Evolutionary conservation across 2,797 vertebrate genomes (phyloP), one percentile per base, ranked within the genome.

Genomic region (Chiroxiphia lanceolata): DNA sequence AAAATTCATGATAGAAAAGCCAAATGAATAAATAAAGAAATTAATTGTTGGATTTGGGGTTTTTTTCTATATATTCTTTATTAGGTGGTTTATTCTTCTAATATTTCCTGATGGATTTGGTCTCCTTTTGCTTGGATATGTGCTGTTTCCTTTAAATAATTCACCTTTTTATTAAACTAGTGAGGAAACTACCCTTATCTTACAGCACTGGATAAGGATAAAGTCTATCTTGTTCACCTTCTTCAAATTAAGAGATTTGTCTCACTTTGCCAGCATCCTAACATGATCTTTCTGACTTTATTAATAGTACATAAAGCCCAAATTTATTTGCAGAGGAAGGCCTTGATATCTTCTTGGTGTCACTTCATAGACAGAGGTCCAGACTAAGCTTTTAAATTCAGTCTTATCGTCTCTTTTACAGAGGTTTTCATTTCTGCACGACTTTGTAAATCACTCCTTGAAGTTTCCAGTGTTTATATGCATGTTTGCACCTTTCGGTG

Each of bases 301-400:
- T 85, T 86, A 79, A 79, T 31, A 44, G 14, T 50, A 13, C 40
- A 33, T 84, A 67, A 84, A 94, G 25, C 48, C 36, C 31, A 76
- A 84, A 72, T 90, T 86, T 83, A 91, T 89, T 95, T 85, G 60
- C 51, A 77, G 80, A 67, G 29, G 20, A 90, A 91, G 36, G 17
- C 36, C 17, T 17, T 69, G 34, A 13, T 85, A 36, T 56, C 38
- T 83, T 81, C 61, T 44, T 75, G 79, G 26, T 38, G 53, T 94
- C 57, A 53, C 18, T 93, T 91, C 45, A 78, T 1, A 47, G 68
- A 31, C 67, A 80, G 81, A 78, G 69, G 84, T 75, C 38, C 61
- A 87, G 54, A 15, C 6, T 42, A 50, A 53, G 57, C 61, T 89
- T 93, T 94, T 86, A 93, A 94, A 94, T 76, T 27, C 44, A 86